Percentiles rank a stretch among this genome's conserved stretches.
phyloP scores from a whole-genome alignment of 2,113 vertebrate species.

The Numenius arquata region DNA sequence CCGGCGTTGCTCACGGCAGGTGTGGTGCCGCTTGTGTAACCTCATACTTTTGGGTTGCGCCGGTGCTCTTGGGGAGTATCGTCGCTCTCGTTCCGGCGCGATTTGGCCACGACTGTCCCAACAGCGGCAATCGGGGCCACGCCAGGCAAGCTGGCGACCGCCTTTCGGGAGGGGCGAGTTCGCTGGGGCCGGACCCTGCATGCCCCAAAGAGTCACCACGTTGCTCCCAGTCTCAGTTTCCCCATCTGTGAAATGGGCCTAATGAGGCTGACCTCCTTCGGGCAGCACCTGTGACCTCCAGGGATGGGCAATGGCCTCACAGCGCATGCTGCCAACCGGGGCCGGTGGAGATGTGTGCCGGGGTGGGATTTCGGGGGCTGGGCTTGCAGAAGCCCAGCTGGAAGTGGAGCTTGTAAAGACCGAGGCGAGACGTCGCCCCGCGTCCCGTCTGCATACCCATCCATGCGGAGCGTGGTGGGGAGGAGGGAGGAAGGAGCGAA shows the following conservation, averaged over 20 bases:
- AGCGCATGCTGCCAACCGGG: accelerated
- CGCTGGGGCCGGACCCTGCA: not conserved
- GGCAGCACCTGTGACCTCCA: not conserved
- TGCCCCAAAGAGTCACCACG: not conserved
- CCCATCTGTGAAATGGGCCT: slow-evolving; percentile 22
- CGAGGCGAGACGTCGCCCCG: not conserved
- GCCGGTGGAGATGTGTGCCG: accelerated
- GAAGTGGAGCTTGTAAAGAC: not conserved
- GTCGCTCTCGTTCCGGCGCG: not conserved
- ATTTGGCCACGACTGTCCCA: not conserved
- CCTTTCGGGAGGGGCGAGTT: slow-evolving; percentile 5
- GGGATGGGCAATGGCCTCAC: not conserved
- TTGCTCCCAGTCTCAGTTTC: slow-evolving; percentile 35
- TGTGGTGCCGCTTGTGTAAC: slow-evolving; percentile 46
- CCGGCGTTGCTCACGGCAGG: slow-evolving; percentile 41
- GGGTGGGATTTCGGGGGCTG: not conserved
- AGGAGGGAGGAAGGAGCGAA: slow-evolving; percentile 6
- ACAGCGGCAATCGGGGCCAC: not conserved
- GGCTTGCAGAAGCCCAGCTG: not conserved
- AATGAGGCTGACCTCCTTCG: not conserved
- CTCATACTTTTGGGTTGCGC: slow-evolving; percentile 8
- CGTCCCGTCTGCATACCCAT: not conserved
- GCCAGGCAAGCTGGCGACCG: not conserved
- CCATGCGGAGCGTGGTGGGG: not conserved
- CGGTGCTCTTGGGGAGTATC: not conserved